These are phyloP conservation scores for Cettia cetti DNA, from an alignment of 2,113 vertebrate species.

Conservation along the genomic window DNA sequence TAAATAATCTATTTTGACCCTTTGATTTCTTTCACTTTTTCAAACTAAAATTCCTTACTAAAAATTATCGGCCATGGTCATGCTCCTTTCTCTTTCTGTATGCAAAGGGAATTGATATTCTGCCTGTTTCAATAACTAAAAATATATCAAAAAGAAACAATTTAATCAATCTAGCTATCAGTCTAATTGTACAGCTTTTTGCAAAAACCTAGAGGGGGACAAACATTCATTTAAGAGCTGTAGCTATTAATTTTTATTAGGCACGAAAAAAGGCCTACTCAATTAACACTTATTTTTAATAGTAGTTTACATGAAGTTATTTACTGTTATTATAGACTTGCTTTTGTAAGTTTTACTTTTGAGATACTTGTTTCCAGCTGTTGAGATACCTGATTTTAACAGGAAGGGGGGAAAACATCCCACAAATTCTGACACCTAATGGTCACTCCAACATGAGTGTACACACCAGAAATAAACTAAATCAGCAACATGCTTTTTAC, in stretches of 20 bases:
- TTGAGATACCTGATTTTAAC: not conserved
- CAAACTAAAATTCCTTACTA: not conserved
- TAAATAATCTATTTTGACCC: rapidly evolving
- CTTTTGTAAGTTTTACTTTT: not conserved
- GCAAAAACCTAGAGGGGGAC: not conserved
- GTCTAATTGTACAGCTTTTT: not conserved
- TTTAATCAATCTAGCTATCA: not conserved
- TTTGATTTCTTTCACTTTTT: not conserved
- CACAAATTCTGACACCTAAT: not conserved
- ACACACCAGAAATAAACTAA: not conserved
- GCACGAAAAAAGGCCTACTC: not conserved
- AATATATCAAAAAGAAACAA: not conserved
- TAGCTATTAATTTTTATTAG: not conserved
- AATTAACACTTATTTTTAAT: not conserved
- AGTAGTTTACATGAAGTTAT: not conserved
- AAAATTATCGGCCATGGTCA: not conserved
- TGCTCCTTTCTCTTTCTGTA: not conserved
- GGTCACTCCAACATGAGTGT: not conserved
- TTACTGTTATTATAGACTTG: not conserved
- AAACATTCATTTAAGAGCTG: not conserved
- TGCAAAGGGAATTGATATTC: not conserved
- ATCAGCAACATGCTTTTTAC: not conserved
- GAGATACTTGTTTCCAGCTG: not conserved
- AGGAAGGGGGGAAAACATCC: not conserved
- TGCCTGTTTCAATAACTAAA: not conserved